phyloP scores from a whole-genome alignment of 1,140 invertebrate species.

The Chlorops oryzae region DNA sequence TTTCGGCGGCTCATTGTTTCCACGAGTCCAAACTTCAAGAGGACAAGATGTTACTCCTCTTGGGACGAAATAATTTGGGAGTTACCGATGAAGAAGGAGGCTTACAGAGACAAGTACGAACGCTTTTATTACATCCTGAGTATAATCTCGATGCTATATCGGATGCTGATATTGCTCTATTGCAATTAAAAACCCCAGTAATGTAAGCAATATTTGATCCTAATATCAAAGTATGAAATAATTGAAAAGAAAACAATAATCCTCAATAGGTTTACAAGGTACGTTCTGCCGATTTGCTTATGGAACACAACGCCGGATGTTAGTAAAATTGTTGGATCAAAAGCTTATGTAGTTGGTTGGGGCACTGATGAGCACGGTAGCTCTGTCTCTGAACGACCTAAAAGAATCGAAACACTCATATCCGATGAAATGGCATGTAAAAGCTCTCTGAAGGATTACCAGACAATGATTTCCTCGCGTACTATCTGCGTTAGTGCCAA shows the following conservation, averaged over 20 bases:
- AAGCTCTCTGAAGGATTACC: conserved; percentile 14
- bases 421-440: conserved; percentile 23
- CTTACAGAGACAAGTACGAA: conserved; percentile 16
- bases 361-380: conserved; percentile 26
- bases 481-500: conserved; percentile 44
- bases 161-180: conserved; percentile 34
- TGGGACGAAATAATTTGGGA: conserved; percentile 31
- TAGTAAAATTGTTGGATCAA: conserved; percentile 15
- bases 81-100: conserved; percentile 24
- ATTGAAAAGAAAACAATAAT: no score
- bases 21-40: conserved; percentile 1
- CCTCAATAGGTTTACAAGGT: conserved; percentile 18
- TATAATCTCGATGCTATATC: conserved; percentile 25
- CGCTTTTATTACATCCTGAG: conserved; percentile 28
- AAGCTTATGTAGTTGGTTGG: conserved; percentile 34
- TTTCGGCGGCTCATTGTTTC: conserved; percentile 37
- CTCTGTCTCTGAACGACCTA: conserved; percentile 17
- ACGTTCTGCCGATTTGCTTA: conserved; percentile 38
- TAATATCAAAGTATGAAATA: no score
- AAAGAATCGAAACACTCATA: conserved; percentile 17
- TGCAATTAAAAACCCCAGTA: conserved; percentile 23
- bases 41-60: conserved; percentile 20
- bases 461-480: conserved; percentile 23
- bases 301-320: conserved; percentile 19
- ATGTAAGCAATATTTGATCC: conserved; percentile 14